Evolutionary conservation across 2,888 invertebrate species (phyloP), one percentile per base, ranked within the genome.

Genomic region (Drosophila paramelanica): DNA sequence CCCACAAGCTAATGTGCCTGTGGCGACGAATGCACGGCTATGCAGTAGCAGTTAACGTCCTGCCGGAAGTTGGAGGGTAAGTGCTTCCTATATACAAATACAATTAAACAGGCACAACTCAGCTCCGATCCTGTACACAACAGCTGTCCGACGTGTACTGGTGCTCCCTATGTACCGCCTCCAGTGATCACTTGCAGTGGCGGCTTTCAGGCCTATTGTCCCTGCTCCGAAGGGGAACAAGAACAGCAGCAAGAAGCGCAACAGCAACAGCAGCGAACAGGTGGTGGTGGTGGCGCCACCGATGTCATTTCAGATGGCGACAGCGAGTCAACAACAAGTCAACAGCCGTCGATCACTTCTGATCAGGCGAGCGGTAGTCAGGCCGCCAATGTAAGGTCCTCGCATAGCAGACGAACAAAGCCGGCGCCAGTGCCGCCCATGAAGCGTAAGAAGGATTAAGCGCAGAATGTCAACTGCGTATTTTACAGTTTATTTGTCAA

Each of bases 1-100:
- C 96, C 77, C 95, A 95, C 79, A 95, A 96, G 74, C 94, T 98
- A 89, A 96, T 97, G 74, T 95, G 95, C 36, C 94, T 98, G 38
- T 95, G 96, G 89, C 97, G 97, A 92, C 95, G 96, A 25, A 96
- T 96, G 59, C 96, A 96, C 13, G n/a, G 11, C 4, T 47, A 59
- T 41, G 14, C 8, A 93, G 95, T 96, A 65, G 96, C 20, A 3
- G 11, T n/a, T 1, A 41, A 33, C 13, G 10, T 14, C 2, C 1
- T 33, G 17, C 50, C 42, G 10, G 13, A n/a, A 3, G 0, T 4
- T 1, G 8, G 14, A 4, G 56, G 52, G 75, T 75, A 38, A 53
- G 67, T 59, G 23, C 0, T 10, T 27, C 23, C 23, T 1, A 23
- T 23, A 17, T 17, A 25, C 25, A 27, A 6, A 6, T 7, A 27